Base-by-base conservation (phyloP, 2,113 vertebrate species). In the Solea solea region DNA sequence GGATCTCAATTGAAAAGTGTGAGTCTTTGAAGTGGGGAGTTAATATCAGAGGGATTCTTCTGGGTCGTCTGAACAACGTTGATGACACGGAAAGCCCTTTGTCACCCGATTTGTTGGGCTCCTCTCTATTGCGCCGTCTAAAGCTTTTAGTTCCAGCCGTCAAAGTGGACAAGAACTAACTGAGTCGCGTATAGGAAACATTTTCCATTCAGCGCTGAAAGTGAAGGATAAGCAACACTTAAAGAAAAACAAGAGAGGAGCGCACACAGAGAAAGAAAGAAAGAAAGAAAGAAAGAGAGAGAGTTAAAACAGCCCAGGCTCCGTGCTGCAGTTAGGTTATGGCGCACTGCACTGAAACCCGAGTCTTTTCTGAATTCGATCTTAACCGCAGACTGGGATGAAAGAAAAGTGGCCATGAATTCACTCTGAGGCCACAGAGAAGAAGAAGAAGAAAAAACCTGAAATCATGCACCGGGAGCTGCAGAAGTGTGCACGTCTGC, bases 51-150 rank as follows among this genome's bases (percentile, higher is more conserved):
- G 93, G 94, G 95, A 98, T 98, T 98, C 96, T 94, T 95, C 87
- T 91, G 87, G 93, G 96, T 98, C 82, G 95, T 95, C 96, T 94
- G 95, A 98, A 98, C 96, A 95, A 98, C 96, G 95, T 93, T 95
- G 95, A 95, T 96, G 96, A 98, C 96, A 97, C 92, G 96, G 95
- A 97, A 96, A 97, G 95, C 91, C 94, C 94, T 95, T 97, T 97
- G 96, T 97, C 93, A 93, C 93, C 21, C 94, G 94, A 96, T 96
- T 95, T 96, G 95, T 96, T 95, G 93, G 94, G 94, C 94, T 95
- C 93, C 92, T 95, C 93, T 96, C 95, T 95, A 94, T 95, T 95
- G 89, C 95, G 94, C 93, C 91, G 85, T 91, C 87, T 87, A 83
- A 83, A 86, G 84, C 83, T 91, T 91, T 92, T 89, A 90, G 86